Conservation (phyloP, 1,140 invertebrate species). For the Drusus annulatus region DNA sequence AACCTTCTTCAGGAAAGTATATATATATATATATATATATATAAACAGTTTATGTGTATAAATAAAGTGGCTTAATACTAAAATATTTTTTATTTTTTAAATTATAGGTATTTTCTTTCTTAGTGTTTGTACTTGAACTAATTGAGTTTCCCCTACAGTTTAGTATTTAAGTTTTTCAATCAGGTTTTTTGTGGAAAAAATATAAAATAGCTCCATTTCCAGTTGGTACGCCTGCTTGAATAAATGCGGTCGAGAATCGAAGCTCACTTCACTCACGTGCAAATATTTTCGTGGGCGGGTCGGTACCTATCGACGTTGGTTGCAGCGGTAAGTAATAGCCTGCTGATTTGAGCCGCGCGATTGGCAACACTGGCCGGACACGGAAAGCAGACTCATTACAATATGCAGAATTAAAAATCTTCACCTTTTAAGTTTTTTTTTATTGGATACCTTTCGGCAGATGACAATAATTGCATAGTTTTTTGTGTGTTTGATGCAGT, state of each 20-base stretch:
- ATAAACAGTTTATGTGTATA: too few relatives aligned
- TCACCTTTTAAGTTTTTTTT: neutral
- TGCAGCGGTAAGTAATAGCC: conserved; percentile 3
- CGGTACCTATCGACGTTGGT: neutral
- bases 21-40: too few relatives aligned
- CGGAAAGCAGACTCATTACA: conserved; percentile 35
- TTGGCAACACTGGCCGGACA: conserved; percentile 22
- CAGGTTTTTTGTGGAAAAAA: too few relatives aligned
- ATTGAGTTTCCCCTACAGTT: too few relatives aligned
- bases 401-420: conserved; percentile 3
- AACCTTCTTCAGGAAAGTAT: too few relatives aligned
- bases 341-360: conserved; percentile 4
- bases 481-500: too few relatives aligned
- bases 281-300: conserved; percentile 33
- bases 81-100: too few relatives aligned
- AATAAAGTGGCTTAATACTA: too few relatives aligned
- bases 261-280: conserved; percentile 26
- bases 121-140: too few relatives aligned
- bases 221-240: neutral
- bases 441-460: neutral
- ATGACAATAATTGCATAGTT: neutral
- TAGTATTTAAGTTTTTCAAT: too few relatives aligned
- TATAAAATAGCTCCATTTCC: too few relatives aligned
- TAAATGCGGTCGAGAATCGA: neutral
- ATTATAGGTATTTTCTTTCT: too few relatives aligned